Base-by-base conservation (phyloP, 2,888 invertebrate genomes). In the Heteromurus nitidus region DNA sequence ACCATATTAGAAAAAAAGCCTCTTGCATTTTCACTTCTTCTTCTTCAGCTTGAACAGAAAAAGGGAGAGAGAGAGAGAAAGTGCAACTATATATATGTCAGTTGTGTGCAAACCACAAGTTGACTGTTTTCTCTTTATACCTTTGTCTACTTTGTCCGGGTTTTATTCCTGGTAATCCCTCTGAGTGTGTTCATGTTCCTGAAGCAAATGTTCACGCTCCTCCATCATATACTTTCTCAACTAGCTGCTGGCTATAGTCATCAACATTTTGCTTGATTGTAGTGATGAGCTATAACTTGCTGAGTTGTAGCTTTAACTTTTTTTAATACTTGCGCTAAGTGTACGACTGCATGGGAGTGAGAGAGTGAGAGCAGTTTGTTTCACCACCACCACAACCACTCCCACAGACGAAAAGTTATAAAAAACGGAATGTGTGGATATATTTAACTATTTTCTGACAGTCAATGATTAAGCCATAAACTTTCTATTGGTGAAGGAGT, bases 401-500 rank as follows among this genome's bases (percentile, higher is more conserved):
- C 18, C 18, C n/a, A 50, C 9, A 50, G 18, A 50, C 50, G 22
- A 20, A 18, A 36, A 70, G 70, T 70, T 42, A 62, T 55, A 62
- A 62, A 62, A 50, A n/a, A 31, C 26, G 47, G 18, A 18, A 31
- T n/a, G 50, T 36, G 42, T 65, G 55, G 75, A 36, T 67, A n/a
- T n/a, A 58, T 75, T 75, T 75, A 75, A 75, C 58, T 68, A 44
- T 68, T 76, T 68, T n/a, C 68, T 76, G 60, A 68, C 68, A 58
- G 76, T 67, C 67, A 68, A 76, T 76, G 68, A 76, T 76, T 68
- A 58, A 76, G 76, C 60, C 68, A 47, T 68, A 76, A 76, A 55
- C 65, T 60, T 60, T 62, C 26, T 60, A 72, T 60, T 72, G 60
- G 60, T 28, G 60, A 30, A 60, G 18, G n/a, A 22, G 11, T n/a